phyloP scores from a whole-genome alignment of 2,888 invertebrate species.

The Perizoma affinitatum region DNA sequence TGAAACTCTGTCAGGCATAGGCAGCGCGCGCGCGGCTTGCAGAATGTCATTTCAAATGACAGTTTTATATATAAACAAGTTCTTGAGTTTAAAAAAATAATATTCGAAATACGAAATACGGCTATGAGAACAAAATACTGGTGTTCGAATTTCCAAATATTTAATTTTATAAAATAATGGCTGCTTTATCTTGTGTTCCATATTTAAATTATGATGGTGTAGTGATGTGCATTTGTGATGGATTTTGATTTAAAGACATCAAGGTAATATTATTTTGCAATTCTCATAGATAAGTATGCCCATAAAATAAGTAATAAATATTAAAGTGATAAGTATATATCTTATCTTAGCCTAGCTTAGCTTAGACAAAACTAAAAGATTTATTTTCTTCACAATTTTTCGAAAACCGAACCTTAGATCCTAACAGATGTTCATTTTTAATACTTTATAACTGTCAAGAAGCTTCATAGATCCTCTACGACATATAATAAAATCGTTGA shows the following conservation, averaged over 20 bases:
- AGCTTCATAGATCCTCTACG: too few relatives aligned
- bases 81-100: constrained; percentile 28
- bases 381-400: too few relatives aligned
- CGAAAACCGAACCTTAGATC: too few relatives aligned
- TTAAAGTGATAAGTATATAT: too few relatives aligned
- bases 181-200: constrained; percentile 1
- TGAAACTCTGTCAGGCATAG: constrained; percentile 44
- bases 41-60: constrained; percentile 20
- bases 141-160: constrained; percentile 16
- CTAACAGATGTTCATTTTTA: too few relatives aligned
- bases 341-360: too few relatives aligned
- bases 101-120: constrained; percentile 4
- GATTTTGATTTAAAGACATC: constrained; percentile 5
- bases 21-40: constrained; percentile 65
- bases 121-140: background rate
- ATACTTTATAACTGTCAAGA: too few relatives aligned
- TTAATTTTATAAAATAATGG: background rate
- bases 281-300: too few relatives aligned
- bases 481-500: too few relatives aligned
- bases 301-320: too few relatives aligned
- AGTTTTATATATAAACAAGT: constrained; percentile 43
- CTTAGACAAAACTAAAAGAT: too few relatives aligned
- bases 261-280: background rate
- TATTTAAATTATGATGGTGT: constrained; percentile 8
- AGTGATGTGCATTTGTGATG: constrained; percentile 11